These are phyloP conservation scores for Echeneis naucrates DNA, from an alignment of 2,797 vertebrate species.

Conservation along the genomic window DNA sequence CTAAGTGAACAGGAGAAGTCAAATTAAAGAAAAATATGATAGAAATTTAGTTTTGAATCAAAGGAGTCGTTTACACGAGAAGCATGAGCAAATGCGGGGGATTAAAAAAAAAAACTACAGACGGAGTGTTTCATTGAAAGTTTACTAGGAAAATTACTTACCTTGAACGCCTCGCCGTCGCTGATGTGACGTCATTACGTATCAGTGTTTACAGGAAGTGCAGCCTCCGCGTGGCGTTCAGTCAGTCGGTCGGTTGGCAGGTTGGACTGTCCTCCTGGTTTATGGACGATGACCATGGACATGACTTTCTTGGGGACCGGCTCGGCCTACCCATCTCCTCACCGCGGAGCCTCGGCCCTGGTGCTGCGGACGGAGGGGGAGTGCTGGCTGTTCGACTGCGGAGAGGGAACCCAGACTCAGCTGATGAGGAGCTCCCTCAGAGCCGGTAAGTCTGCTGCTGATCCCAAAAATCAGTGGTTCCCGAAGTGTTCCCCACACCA, in stretches of 20 bases:
- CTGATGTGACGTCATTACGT: slow-evolving; percentile 50
- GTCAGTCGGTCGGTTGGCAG: too few species aligned
- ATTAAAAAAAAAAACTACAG: too few species aligned
- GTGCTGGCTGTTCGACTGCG: slow-evolving; percentile 97
- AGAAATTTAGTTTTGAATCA: too few species aligned
- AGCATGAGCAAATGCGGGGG: too few species aligned
- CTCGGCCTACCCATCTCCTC: slow-evolving; percentile 90
- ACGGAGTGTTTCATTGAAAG: neutral
- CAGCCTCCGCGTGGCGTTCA: fast-evolving
- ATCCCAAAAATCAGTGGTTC: too few species aligned
- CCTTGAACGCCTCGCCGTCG: neutral
- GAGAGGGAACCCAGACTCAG: slow-evolving; percentile 94
- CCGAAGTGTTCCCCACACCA: too few species aligned
- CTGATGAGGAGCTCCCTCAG: slow-evolving; percentile 91
- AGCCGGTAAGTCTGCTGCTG: slow-evolving; percentile 89
- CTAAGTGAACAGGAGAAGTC: too few species aligned
- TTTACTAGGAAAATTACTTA: neutral
- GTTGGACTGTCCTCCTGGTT: too few species aligned
- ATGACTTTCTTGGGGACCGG: slow-evolving; percentile 94
- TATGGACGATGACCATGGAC: slow-evolving; percentile 94
- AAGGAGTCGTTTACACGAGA: too few species aligned
- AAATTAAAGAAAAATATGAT: too few species aligned
- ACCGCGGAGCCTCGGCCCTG: slow-evolving; percentile 90
- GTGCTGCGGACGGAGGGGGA: slow-evolving; percentile 90
- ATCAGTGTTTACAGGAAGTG: slow-evolving; percentile 19